A percentile compares a stretch with the other conserved stretches of the same genome.
Conservation (phyloP, 2,888 invertebrate genomes). For the Drosophila putrida region DNA sequence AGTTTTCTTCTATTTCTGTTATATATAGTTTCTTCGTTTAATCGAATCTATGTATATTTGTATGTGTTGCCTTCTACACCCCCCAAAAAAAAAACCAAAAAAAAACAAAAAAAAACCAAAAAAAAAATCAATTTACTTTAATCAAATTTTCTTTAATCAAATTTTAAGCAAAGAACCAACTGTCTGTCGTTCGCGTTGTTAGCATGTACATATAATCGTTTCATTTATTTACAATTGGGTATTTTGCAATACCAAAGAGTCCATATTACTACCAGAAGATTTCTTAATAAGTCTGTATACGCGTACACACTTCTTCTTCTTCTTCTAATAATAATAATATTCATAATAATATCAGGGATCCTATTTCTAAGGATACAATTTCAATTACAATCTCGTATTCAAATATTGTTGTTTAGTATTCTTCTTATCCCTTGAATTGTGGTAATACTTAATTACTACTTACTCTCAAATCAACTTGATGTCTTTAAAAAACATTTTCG, state of each 20-base stretch:
- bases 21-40: slow-evolving; percentile 47
- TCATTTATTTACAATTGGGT: slow-evolving; percentile 74
- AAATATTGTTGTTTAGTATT: too few relatives aligned
- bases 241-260: slow-evolving; percentile 85
- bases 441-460: too few relatives aligned
- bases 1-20: slow-evolving; percentile 52
- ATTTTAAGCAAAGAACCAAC: slow-evolving; percentile 15
- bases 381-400: background rate
- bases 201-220: slow-evolving; percentile 53
- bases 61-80: slow-evolving; percentile 53
- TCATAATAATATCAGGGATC: slow-evolving; percentile 8
- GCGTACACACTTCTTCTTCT: slow-evolving; percentile 35
- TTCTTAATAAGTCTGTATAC: slow-evolving; percentile 84
- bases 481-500: too few relatives aligned
- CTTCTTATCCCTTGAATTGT: too few relatives aligned
- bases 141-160: slow-evolving; percentile 26
- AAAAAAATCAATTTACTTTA: slow-evolving; percentile 26
- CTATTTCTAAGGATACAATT: slow-evolving; percentile 20
- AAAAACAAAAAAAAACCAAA: background rate
- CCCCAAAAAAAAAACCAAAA: too few relatives aligned
- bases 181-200: slow-evolving; percentile 54
- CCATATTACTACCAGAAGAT: slow-evolving; percentile 86
- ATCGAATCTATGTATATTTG: slow-evolving; percentile 53
- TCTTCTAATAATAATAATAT: too few relatives aligned
- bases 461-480: too few relatives aligned